Conservation (phyloP, 2,888 invertebrate genomes). For the Macaria liturata region DNA sequence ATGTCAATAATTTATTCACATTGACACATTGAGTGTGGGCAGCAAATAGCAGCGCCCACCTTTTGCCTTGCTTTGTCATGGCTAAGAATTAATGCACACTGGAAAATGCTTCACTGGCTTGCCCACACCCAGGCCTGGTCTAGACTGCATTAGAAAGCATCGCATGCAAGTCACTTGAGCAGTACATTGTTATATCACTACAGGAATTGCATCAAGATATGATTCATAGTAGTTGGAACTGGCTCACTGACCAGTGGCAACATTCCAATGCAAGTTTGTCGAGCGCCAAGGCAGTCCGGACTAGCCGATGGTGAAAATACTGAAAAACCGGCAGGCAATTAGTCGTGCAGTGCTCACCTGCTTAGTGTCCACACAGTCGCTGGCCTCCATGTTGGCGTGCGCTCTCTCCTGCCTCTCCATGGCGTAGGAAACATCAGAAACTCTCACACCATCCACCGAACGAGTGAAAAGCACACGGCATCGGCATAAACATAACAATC, state of each 20-base stretch:
- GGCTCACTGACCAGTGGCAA: slow-evolving; percentile 28
- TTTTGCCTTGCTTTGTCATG: slow-evolving; percentile 68
- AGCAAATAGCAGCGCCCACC: slow-evolving; percentile 71
- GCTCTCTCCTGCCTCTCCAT: slow-evolving; percentile 79
- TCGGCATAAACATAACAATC: slow-evolving; percentile 77
- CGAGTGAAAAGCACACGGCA: slow-evolving; percentile 62
- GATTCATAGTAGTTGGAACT: slow-evolving; percentile 24
- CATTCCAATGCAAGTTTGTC: slow-evolving; percentile 45
- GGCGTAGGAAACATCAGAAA: slow-evolving; percentile 79
- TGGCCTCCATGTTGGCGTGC: slow-evolving; percentile 84
- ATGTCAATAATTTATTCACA: slow-evolving; percentile 76
- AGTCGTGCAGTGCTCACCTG: slow-evolving; percentile 79
- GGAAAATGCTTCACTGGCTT: slow-evolving; percentile 14
- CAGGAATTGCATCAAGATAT: slow-evolving; percentile 10
- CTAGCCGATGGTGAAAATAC: slow-evolving; percentile 55
- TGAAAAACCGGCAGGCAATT: slow-evolving; percentile 70
- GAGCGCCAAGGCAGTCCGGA: slow-evolving; percentile 48
- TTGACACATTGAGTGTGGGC: slow-evolving; percentile 69
- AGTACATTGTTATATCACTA: slow-evolving; percentile 3
- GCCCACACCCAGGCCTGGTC: slow-evolving; percentile 9
- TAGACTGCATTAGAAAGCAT: slow-evolving; percentile 5
- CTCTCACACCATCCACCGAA: slow-evolving; percentile 66
- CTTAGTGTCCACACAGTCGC: slow-evolving; percentile 85
- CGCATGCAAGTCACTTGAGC: background rate
- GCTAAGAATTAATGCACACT: slow-evolving; percentile 21